Evolutionary conservation across 1,140 invertebrate species (phyloP), one percentile per base, ranked within the genome.

Genomic region (Penaeus vannamei): DNA sequence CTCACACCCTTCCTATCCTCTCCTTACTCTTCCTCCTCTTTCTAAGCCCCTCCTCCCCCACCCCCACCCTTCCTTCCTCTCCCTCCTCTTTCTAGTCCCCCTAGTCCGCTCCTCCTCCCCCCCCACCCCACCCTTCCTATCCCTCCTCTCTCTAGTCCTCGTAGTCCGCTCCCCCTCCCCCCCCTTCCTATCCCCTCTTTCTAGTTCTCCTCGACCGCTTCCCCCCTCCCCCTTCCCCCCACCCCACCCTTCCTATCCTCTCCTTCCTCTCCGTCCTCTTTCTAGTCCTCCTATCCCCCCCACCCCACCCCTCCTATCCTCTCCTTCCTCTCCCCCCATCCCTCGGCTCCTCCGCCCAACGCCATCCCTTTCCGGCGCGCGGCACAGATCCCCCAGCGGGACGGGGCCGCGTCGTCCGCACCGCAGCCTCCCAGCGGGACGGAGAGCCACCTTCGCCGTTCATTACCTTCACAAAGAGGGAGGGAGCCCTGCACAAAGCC

Each of bases 391-490:
- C 53, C 53, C 14, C 17, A 12, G 53, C 53, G 53, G 53, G 53
- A 53, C 1, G 53, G 53, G 14, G 53, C 53, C 53, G 53, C 5
- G 53, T 53, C 53, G 61, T 36, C 3, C 26, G 20, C 61, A 87
- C 79, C 86, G 66, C 86, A 87, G 72, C 86, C 62, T 81, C 77
- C 8, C 85, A 87, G 85, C 85, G 79, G 85, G 85, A 32, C 17
- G 23, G 61, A 82, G 79, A 81, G 79, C 36, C 86, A 82, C 86
- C 86, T 87, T 61, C 29, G 5, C 86, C 86, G 77, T 87, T 87
- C 86, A 87, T 87, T 87, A 87, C 86, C 77, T 29, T 82, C 42
- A 87, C 86, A 87, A 87, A 87, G 86, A 69, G 61, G 60, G 60
- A 26, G 59, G 22, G 77, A 26, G 60, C 23, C 29, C 60, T 64